These are phyloP conservation scores for Hydrolagus colliei DNA, from an alignment of 2,797 vertebrate genomes.

Conservation along the genomic window DNA sequence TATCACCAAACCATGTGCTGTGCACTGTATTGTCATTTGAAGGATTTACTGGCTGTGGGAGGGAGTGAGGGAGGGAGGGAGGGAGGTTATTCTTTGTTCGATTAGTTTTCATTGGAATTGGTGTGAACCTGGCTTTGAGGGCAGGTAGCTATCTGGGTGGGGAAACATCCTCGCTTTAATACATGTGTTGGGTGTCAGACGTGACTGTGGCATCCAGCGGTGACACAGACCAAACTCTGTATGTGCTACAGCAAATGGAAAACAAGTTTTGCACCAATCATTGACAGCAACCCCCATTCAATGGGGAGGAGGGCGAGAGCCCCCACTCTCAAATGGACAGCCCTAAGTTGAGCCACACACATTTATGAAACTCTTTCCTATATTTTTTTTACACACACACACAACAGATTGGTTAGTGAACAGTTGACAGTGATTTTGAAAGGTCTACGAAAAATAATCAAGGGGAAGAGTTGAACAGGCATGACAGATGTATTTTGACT, in stretches of 20 bases:
- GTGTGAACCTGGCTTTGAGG: not conserved
- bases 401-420: no score
- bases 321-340: not conserved
- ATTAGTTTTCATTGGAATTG: not conserved
- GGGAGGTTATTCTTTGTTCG: no score
- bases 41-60: not conserved
- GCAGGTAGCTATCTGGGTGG: no score
- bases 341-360: not conserved
- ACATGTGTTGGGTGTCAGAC: not conserved
- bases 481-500: no score
- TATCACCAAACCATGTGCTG: no score
- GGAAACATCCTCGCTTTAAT: not conserved
- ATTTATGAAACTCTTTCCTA: no score
- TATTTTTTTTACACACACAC: no score
- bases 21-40: not conserved
- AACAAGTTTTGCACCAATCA: not conserved
- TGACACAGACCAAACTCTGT: no score
- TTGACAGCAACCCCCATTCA: not conserved
- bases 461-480: no score
- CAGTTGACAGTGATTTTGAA: no score
- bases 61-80: no score
- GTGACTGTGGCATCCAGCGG: not conserved
- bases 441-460: no score
- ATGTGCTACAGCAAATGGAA: not conserved
- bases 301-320: not conserved